These are phyloP conservation scores for Natrix natrix DNA, from an alignment of 2,797 vertebrate genomes.

Conservation along the genomic window DNA sequence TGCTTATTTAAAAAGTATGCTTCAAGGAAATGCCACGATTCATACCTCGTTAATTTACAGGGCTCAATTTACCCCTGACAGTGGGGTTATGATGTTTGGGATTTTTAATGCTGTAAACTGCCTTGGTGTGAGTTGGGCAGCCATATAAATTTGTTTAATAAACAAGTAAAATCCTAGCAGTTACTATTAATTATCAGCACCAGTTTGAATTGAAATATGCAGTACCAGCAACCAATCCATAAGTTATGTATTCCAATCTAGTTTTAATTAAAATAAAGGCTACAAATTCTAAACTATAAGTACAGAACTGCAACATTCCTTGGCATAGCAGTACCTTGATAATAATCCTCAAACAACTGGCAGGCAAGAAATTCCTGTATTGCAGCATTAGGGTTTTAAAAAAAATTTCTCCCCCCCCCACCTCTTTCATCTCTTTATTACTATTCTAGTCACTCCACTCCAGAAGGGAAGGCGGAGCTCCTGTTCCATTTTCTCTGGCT, in stretches of 20 bases:
- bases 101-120: neutral
- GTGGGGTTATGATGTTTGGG: neutral
- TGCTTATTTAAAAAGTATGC: no score
- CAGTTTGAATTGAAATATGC: neutral
- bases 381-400: neutral
- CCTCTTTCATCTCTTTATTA: neutral
- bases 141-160: neutral
- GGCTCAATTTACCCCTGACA: no score
- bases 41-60: no score
- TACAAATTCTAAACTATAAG: neutral
- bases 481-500: slow-evolving; percentile 11
- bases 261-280: neutral
- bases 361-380: neutral
- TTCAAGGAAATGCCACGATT: no score
- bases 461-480: slow-evolving; percentile 22
- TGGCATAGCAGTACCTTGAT: neutral
- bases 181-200: neutral
- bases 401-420: neutral
- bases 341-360: neutral
- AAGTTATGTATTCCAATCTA: neutral
- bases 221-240: neutral
- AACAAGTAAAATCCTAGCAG: neutral
- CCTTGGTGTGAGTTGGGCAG: neutral
- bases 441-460: slow-evolving; percentile 12
- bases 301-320: neutral